Evolutionary conservation across 2,797 vertebrate species (phyloP).

Genomic region (Hoplostethus atlanticus): DNA sequence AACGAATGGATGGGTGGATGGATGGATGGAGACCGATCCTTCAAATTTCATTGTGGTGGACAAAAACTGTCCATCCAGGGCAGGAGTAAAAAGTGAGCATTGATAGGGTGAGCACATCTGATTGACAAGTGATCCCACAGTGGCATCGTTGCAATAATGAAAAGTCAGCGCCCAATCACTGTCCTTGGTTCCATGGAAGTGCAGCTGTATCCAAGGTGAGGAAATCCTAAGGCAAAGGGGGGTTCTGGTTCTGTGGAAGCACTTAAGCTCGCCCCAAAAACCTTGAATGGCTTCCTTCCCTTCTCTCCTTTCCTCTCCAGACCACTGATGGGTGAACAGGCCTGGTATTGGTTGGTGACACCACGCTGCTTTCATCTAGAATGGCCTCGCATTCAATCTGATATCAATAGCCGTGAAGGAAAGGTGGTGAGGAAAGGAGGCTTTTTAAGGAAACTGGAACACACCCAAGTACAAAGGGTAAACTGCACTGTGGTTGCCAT

Average conservation of each 20-base stretch:
- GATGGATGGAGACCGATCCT: too few relatives aligned
- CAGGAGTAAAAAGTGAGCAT: background rate
- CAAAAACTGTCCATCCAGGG: background rate
- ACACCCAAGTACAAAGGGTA: slow-evolving; percentile 22
- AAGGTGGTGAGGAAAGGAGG: slow-evolving; percentile 39
- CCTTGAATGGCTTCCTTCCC: slow-evolving; percentile 19
- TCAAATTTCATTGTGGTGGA: too few relatives aligned
- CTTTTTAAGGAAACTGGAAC: slow-evolving; percentile 40
- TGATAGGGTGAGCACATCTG: background rate
- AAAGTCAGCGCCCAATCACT: background rate
- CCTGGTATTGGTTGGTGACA: slow-evolving; percentile 5
- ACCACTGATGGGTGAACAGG: slow-evolving; percentile 1
- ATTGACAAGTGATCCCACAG: background rate
- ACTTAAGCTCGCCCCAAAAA: slow-evolving; percentile 16
- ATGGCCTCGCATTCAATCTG: slow-evolving; percentile 20
- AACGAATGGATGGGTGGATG: background rate
- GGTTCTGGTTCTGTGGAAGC: slow-evolving; percentile 5
- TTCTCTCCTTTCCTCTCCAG: slow-evolving; percentile 17
- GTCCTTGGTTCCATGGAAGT: slow-evolving; percentile 17
- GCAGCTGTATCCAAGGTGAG: slow-evolving; percentile 6
- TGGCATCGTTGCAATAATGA: background rate
- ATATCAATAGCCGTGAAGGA: slow-evolving; percentile 19
- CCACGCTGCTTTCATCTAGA: slow-evolving; percentile 10
- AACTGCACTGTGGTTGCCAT: slow-evolving; percentile 28
- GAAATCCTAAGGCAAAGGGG: slow-evolving; percentile 7